phyloP scores from a whole-genome alignment of 2,797 vertebrate genomes.

The Sebastolobus alascanus region DNA sequence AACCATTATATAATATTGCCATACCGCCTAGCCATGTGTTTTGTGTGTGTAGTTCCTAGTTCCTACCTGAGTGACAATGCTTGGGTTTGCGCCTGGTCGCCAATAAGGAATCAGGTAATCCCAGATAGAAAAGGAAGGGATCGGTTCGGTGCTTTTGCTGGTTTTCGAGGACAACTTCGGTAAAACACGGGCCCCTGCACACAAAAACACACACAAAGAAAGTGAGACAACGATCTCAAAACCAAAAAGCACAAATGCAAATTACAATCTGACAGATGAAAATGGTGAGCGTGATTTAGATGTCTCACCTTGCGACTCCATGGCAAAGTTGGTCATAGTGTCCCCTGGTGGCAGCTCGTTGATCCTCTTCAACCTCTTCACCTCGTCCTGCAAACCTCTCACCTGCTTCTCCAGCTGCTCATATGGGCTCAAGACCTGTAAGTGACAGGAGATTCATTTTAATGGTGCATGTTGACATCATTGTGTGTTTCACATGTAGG shows the following conservation, averaged over 20 bases:
- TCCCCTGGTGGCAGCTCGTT: neutral
- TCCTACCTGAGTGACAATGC: neutral
- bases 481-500: too few species aligned
- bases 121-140: too few species aligned
- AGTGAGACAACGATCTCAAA: neutral
- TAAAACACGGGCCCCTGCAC: neutral
- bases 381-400: neutral
- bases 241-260: neutral
- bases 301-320: neutral
- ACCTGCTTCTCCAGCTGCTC: accelerated
- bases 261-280: neutral
- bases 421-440: neutral
- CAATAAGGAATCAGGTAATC: neutral
- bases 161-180: neutral
- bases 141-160: too few species aligned
- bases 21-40: too few species aligned
- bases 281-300: neutral
- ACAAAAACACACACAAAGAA: neutral
- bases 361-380: neutral
- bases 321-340: neutral
- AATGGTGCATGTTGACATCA: too few species aligned
- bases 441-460: too few species aligned
- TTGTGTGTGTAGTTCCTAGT: too few species aligned
- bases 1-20: too few species aligned
- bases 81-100: accelerated